These are phyloP conservation scores for Vidua chalybeata DNA, from an alignment of 2,113 vertebrate genomes.

Conservation along the genomic window DNA sequence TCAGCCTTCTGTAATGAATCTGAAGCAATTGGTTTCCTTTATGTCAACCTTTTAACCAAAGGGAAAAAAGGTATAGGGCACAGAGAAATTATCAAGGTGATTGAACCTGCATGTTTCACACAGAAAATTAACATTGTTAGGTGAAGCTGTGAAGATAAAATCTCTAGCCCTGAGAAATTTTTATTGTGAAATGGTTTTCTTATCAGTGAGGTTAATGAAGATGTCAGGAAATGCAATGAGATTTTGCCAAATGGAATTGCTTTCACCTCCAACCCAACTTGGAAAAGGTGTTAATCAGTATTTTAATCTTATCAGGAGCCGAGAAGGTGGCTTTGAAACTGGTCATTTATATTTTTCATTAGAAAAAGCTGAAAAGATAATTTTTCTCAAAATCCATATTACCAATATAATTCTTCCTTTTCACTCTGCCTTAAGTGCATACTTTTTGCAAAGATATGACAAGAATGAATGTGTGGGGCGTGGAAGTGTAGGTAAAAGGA, in stretches of 20 bases:
- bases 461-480: neutral
- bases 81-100: constrained; percentile 57
- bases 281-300: constrained; percentile 74
- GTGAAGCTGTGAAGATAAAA: constrained; percentile 72
- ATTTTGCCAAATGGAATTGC: constrained; percentile 68
- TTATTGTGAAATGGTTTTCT: constrained; percentile 76
- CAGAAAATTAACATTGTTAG: constrained; percentile 68
- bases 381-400: constrained; percentile 71
- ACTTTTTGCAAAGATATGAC: constrained; percentile 24
- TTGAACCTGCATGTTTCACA: constrained; percentile 62
- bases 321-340: constrained; percentile 54
- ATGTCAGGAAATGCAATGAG: constrained; percentile 75
- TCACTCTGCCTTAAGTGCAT: constrained; percentile 19
- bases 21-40: constrained; percentile 60
- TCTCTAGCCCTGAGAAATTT: constrained; percentile 65
- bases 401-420: constrained; percentile 7
- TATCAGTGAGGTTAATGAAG: constrained; percentile 80
- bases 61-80: neutral
- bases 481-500: neutral
- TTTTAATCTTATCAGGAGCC: constrained; percentile 74
- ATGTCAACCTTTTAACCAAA: constrained; percentile 56
- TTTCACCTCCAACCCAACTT: constrained; percentile 69
- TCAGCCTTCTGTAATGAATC: constrained; percentile 9
- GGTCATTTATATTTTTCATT: constrained; percentile 63
- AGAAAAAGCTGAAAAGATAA: constrained; percentile 63